Conservation (phyloP, 1,140 invertebrate genomes). For the Polypedilum vanderplanki region DNA sequence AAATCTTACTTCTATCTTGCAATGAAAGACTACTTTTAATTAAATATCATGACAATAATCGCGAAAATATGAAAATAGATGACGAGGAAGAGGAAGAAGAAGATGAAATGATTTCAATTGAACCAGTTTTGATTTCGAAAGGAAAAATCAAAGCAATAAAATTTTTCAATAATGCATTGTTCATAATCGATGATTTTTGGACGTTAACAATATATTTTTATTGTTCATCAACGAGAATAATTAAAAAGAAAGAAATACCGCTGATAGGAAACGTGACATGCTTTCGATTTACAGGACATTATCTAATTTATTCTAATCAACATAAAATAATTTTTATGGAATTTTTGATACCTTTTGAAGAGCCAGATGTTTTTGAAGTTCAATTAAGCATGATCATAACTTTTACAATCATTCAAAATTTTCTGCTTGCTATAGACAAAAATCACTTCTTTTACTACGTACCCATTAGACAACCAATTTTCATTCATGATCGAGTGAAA, state of each 20-base stretch:
- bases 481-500: background rate
- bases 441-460: background rate
- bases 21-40: background rate
- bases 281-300: background rate
- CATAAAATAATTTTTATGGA: background rate
- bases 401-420: slow-evolving; percentile 4
- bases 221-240: background rate
- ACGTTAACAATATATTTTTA: background rate
- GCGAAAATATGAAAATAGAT: background rate
- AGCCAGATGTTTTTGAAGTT: background rate
- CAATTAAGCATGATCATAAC: background rate
- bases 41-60: background rate
- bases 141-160: background rate
- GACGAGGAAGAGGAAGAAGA: background rate
- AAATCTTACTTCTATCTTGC: background rate
- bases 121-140: background rate
- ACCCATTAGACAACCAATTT: background rate
- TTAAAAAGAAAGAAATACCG: background rate
- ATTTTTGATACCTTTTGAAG: background rate
- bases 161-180: background rate
- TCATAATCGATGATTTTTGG: background rate
- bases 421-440: background rate
- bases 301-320: background rate
- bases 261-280: background rate
- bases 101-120: background rate